Conservation (phyloP, 2,888 invertebrate genomes). For the Euplexia lucipara region DNA sequence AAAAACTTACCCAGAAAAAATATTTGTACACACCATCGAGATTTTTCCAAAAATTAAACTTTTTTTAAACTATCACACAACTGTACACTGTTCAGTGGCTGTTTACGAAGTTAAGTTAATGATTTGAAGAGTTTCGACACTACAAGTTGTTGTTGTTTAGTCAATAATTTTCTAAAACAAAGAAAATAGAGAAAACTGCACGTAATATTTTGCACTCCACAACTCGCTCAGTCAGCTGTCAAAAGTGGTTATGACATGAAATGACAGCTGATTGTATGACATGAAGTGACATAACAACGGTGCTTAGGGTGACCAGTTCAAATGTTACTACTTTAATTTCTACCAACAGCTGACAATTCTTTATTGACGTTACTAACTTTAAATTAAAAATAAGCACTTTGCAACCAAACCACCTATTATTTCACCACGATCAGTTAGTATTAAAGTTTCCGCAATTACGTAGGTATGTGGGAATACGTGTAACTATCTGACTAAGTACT, state of each 20-base stretch:
- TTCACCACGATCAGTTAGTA: too few species aligned
- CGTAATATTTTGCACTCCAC: slow-evolving; percentile 40
- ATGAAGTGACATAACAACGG: not conserved
- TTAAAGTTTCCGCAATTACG: too few species aligned
- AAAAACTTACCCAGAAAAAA: slow-evolving; percentile 50
- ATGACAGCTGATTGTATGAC: slow-evolving; percentile 8
- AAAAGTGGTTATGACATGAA: slow-evolving; percentile 20
- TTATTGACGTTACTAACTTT: not conserved
- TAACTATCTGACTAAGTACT: too few species aligned
- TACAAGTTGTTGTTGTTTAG: slow-evolving; percentile 41
- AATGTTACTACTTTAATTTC: slow-evolving; percentile 19
- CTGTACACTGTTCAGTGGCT: slow-evolving; percentile 7
- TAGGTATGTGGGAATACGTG: too few species aligned
- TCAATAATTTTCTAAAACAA: slow-evolving; percentile 59
- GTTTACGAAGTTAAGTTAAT: not conserved
- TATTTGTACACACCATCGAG: slow-evolving; percentile 39
- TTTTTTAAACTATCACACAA: slow-evolving; percentile 34
- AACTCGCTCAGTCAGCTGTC: slow-evolving; percentile 49
- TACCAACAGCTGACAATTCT: not conserved
- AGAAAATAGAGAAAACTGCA: slow-evolving; percentile 56
- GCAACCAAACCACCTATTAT: too few species aligned
- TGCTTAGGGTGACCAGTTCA: not conserved
- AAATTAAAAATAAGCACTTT: too few species aligned
- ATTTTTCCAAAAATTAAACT: slow-evolving; percentile 37
- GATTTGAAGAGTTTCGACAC: slow-evolving; percentile 25